These are phyloP conservation scores for Amblyopsis rosae DNA, from an alignment of 2,113 vertebrate genomes.

Conservation along the genomic window DNA sequence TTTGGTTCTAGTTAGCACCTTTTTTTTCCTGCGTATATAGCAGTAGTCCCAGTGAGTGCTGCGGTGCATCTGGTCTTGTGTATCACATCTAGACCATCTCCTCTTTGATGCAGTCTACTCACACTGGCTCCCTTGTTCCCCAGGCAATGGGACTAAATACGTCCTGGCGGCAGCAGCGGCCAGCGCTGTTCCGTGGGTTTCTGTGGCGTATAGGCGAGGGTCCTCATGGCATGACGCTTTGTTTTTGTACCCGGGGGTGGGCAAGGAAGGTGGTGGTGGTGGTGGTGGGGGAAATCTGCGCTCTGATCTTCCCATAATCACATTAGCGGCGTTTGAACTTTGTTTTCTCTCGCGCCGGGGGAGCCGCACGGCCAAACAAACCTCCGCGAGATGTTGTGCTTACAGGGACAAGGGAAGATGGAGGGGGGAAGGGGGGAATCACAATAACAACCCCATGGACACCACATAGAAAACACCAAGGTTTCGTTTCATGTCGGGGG, in stretches of 20 bases:
- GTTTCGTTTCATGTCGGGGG: slow-evolving; percentile 55
- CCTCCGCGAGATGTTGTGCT: slow-evolving; percentile 52
- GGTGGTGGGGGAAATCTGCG: slow-evolving; percentile 57
- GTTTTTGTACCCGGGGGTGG: slow-evolving; percentile 47
- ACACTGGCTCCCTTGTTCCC: slow-evolving; percentile 40
- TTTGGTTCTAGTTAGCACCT: no score
- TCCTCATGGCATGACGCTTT: slow-evolving; percentile 29
- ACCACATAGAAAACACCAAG: slow-evolving; percentile 33
- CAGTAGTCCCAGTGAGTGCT: neutral
- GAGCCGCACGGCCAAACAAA: slow-evolving; percentile 63
- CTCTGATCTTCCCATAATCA: slow-evolving; percentile 72
- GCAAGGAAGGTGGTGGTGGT: neutral
- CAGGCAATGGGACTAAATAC: slow-evolving; percentile 23
- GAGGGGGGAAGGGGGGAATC: neutral
- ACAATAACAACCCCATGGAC: slow-evolving; percentile 43
- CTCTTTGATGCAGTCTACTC: slow-evolving; percentile 41
- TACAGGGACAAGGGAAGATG: slow-evolving; percentile 25
- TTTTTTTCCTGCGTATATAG: no score
- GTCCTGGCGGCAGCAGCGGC: neutral
- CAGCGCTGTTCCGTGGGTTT: slow-evolving; percentile 18
- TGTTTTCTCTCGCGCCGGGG: slow-evolving; percentile 61
- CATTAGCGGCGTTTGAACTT: slow-evolving; percentile 67
- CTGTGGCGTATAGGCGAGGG: slow-evolving; percentile 16
- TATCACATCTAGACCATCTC: slow-evolving; percentile 13
- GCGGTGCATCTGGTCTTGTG: neutral